phyloP scores from a whole-genome alignment of 2,888 invertebrate species.

The Drosophila nigricruria region DNA sequence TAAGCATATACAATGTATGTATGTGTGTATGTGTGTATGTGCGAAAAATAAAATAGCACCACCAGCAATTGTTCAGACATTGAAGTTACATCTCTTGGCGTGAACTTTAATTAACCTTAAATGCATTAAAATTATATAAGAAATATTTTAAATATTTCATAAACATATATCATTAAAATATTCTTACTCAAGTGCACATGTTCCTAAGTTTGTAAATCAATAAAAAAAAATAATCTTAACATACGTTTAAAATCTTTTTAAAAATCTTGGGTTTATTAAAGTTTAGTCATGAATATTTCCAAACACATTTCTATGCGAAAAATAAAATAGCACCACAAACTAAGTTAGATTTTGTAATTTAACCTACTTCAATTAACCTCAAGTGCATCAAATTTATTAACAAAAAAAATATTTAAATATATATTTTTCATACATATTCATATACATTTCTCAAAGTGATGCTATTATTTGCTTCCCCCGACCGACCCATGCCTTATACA shows the following conservation, averaged over 20 bases:
- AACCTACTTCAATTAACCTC: not conserved
- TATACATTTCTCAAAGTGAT: not conserved
- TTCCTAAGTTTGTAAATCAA: too few relatives aligned
- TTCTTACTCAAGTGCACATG: too few relatives aligned
- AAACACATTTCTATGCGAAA: not conserved
- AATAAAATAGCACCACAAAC: not conserved
- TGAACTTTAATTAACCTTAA: constrained; percentile 1
- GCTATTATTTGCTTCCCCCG: not conserved
- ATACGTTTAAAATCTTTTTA: too few relatives aligned
- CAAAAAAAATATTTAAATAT: not conserved
- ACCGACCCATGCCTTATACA: not conserved
- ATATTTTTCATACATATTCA: not conserved
- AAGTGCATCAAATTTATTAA: not conserved
- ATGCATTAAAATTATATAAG: not conserved
- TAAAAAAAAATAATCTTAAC: too few relatives aligned
- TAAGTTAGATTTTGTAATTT: not conserved
- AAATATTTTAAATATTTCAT: not conserved
- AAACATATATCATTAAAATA: not conserved
- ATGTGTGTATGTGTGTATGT: not conserved
- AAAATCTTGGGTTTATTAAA: too few relatives aligned
- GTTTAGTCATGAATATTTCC: too few relatives aligned
- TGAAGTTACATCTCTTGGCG: not conserved
- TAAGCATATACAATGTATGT: not conserved
- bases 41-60: not conserved
- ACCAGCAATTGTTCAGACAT: not conserved